Evolutionary conservation across 2,797 vertebrate genomes (phyloP).

Genomic region (Melanotaenia nigrans): DNA sequence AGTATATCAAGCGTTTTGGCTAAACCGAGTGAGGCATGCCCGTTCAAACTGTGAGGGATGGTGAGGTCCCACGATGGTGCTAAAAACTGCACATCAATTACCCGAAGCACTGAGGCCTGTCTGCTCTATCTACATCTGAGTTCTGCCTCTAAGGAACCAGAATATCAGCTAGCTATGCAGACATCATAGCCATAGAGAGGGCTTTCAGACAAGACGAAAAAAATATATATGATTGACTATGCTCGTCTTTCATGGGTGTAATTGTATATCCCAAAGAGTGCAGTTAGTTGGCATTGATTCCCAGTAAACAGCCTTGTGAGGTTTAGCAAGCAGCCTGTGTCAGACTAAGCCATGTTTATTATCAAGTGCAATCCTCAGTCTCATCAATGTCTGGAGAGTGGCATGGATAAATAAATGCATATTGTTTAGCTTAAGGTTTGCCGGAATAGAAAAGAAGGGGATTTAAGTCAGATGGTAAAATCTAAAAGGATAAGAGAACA

Average conservation of each 20-base stretch:
- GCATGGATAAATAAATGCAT: constrained; percentile 71
- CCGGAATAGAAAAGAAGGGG: constrained; percentile 47
- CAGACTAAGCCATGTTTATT: constrained; percentile 74
- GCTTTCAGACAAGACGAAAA: constrained; percentile 22
- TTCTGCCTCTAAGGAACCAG: constrained; percentile 53
- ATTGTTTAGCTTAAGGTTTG: constrained; percentile 74
- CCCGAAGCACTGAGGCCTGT: constrained; percentile 74
- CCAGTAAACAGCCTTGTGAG: constrained; percentile 69
- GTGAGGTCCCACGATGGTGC: constrained; percentile 72
- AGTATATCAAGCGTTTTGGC: constrained; percentile 61
- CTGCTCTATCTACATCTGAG: constrained; percentile 64
- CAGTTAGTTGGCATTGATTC: constrained; percentile 66
- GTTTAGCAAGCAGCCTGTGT: constrained; percentile 70
- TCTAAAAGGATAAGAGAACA: constrained; percentile 52
- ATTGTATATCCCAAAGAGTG: constrained; percentile 53
- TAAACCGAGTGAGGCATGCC: constrained; percentile 61
- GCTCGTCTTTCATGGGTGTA: constrained; percentile 31
- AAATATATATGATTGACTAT: constrained; percentile 3
- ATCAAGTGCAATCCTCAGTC: constrained; percentile 68
- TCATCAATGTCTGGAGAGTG: constrained; percentile 74
- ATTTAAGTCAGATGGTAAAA: constrained; percentile 72
- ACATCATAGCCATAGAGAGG: constrained; percentile 41
- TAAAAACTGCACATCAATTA: constrained; percentile 83
- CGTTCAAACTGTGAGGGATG: constrained; percentile 60
- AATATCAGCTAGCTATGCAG: constrained; percentile 52